phyloP scores from a whole-genome alignment of 1,140 invertebrate species.

The Aphidius ervi region DNA sequence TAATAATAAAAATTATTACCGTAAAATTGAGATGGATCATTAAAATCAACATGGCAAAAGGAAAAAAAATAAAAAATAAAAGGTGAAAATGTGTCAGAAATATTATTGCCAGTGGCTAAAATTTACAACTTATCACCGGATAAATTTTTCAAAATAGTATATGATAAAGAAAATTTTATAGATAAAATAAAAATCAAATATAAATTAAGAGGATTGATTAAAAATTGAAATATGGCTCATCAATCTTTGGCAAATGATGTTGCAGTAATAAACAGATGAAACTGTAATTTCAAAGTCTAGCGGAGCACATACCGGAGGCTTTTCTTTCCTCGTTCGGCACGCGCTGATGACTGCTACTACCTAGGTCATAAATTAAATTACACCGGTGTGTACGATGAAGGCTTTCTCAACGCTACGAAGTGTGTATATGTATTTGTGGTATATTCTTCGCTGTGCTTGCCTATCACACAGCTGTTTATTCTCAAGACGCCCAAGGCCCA shows the following conservation, averaged over 20 bases:
- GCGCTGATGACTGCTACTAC: slow-evolving; percentile 29
- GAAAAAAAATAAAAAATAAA: too few relatives aligned
- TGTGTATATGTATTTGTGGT: background rate
- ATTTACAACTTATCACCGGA: background rate
- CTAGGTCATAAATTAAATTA: slow-evolving; percentile 32
- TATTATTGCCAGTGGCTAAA: too few relatives aligned
- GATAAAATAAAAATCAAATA: too few relatives aligned
- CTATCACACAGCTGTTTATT: slow-evolving; percentile 26
- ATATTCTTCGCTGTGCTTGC: background rate
- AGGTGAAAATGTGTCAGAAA: too few relatives aligned
- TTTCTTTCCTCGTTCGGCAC: slow-evolving; percentile 25
- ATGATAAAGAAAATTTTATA: too few relatives aligned
- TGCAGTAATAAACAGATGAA: too few relatives aligned
- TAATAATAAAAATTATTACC: too few relatives aligned
- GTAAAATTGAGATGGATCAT: too few relatives aligned
- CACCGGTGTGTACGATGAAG: slow-evolving; percentile 21
- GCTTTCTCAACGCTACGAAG: slow-evolving; percentile 6
- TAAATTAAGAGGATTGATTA: too few relatives aligned
- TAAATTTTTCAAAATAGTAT: background rate
- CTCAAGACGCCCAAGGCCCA: slow-evolving; percentile 9
- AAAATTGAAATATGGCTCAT: background rate
- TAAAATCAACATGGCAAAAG: too few relatives aligned
- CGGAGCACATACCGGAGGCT: background rate
- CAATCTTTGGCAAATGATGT: background rate
- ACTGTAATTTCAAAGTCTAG: too few relatives aligned